Percentiles rank a stretch among this genome's conserved stretches.
Evolutionary conservation across 2,113 vertebrate species (phyloP).

Genomic region (Pachyramphus minor): DNA sequence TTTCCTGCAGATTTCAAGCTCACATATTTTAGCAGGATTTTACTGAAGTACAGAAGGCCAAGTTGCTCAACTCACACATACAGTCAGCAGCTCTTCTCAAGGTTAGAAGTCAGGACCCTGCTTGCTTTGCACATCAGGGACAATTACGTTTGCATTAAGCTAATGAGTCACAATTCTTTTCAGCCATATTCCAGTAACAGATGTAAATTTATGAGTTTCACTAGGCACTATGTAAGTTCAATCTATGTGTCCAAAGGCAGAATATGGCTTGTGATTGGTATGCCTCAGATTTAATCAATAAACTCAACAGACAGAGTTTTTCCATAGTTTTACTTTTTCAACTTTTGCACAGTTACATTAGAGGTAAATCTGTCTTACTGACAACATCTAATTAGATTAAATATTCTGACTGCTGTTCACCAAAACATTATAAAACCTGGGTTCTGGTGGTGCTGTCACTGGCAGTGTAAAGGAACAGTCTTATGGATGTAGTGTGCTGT

Average conservation of each 20-base stretch:
- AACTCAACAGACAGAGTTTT: neutral
- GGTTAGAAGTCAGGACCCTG: neutral
- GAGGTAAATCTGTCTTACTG: neutral
- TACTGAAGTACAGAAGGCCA: neutral
- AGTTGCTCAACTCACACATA: neutral
- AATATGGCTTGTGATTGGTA: neutral
- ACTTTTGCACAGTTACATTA: neutral
- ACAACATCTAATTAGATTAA: neutral
- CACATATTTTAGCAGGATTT: neutral
- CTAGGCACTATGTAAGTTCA: neutral
- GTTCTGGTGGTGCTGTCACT: neutral
- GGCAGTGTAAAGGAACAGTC: neutral
- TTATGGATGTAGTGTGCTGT: rapidly evolving
- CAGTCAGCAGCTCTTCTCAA: neutral
- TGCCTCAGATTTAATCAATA: neutral
- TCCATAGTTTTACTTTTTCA: neutral
- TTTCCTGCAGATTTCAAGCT: neutral
- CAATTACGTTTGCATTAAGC: neutral
- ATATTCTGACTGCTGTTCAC: neutral
- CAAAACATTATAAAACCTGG: neutral
- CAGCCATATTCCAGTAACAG: neutral
- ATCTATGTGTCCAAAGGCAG: neutral
- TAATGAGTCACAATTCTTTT: neutral
- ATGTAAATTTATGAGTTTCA: neutral
- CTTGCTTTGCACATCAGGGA: neutral